A percentile compares a stretch with the other conserved stretches of the same genome.
phyloP scores from a whole-genome alignment of 35 echinoderm and acorn worm species.

The Apostichopus californicus region DNA sequence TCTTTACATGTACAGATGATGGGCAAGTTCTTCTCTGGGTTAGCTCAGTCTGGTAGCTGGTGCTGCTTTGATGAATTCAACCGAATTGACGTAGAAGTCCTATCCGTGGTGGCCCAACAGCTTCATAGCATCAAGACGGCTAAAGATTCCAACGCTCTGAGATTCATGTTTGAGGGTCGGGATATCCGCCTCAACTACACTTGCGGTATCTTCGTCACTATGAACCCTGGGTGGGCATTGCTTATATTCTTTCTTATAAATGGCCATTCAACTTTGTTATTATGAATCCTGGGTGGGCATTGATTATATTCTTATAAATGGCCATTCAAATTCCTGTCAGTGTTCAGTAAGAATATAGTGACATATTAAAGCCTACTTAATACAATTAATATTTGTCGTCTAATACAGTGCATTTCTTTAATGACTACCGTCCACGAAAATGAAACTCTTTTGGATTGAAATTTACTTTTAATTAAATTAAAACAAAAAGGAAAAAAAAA shows the following conservation, averaged over 20 bases:
- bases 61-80: slow-evolving; percentile 99
- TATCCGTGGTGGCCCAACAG: slow-evolving; percentile 97
- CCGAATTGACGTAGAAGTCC: slow-evolving; percentile 91
- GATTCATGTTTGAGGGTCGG: slow-evolving; percentile 97
- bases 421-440: too few species aligned
- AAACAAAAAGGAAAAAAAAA: too few species aligned
- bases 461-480: too few species aligned
- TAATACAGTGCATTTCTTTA: too few species aligned
- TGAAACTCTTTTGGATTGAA: too few species aligned
- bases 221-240: slow-evolving; percentile 95
- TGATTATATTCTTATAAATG: neutral
- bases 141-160: slow-evolving; percentile 90
- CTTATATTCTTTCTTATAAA: neutral
- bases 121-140: slow-evolving; percentile 99
- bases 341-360: too few species aligned
- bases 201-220: slow-evolving; percentile 97
- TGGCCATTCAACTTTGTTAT: neutral
- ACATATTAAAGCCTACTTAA: too few species aligned
- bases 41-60: slow-evolving; percentile 98
- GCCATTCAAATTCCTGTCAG: neutral
- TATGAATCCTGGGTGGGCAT: too few species aligned
- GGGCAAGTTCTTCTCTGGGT: slow-evolving; percentile 99
- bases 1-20: slow-evolving; percentile 76
- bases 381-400: too few species aligned
- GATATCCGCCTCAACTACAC: slow-evolving; percentile 92